These are phyloP conservation scores for Nezara viridula DNA, from an alignment of 2,888 invertebrate genomes.

Conservation along the genomic window DNA sequence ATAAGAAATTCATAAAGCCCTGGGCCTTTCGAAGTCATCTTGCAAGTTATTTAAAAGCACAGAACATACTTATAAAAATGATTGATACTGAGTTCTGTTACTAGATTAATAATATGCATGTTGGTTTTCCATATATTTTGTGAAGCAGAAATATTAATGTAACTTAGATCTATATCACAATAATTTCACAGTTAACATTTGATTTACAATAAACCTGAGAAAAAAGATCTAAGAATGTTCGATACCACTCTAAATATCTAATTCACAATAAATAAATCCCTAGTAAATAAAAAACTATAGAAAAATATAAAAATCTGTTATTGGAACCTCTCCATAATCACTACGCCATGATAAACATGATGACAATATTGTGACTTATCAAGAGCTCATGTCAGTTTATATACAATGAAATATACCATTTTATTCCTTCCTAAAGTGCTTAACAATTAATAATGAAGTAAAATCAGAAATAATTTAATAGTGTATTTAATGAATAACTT, in stretches of 20 bases:
- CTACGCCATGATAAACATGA: constrained; percentile 57
- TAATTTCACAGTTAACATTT: not conserved
- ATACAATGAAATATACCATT: not conserved
- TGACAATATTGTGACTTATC: constrained; percentile 24
- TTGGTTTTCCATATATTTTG: not conserved
- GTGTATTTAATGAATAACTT: not conserved
- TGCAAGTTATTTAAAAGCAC: not conserved
- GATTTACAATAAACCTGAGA: constrained; percentile 7
- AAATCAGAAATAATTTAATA: not conserved
- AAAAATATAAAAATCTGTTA: constrained; percentile 57
- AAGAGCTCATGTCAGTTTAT: not conserved
- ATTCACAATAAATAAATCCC: constrained; percentile 6
- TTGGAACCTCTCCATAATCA: constrained; percentile 58
- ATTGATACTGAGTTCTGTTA: not conserved
- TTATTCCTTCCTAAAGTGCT: not conserved
- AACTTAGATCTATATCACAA: constrained; percentile 51
- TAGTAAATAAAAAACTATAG: constrained; percentile 44
- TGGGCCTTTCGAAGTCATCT: constrained; percentile 70
- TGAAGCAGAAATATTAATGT: constrained; percentile 9
- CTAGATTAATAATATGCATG: not conserved
- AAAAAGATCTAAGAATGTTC: not conserved
- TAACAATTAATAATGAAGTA: not conserved
- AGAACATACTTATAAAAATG: constrained; percentile 18
- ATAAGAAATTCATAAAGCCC: constrained; percentile 91
- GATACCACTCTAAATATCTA: not conserved